These are phyloP conservation scores for Hassar affinis DNA, from an alignment of 2,113 vertebrate species.

Conservation along the genomic window DNA sequence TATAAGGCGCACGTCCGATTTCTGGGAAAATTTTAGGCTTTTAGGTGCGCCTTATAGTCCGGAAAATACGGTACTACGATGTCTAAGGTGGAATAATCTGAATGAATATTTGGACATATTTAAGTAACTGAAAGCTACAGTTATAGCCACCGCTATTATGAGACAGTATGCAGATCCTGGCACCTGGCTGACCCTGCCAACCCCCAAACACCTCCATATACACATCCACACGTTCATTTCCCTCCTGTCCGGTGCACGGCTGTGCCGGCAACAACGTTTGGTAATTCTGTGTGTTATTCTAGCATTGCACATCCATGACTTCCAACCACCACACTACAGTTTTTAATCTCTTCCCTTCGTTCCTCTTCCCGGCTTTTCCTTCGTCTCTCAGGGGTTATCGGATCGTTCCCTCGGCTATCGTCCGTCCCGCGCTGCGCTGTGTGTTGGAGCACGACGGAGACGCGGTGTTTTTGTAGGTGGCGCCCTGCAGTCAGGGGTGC, in stretches of 20 bases:
- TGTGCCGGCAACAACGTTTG: background rate
- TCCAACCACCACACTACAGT: background rate
- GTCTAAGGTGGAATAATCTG: background rate
- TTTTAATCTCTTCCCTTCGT: constrained; percentile 1
- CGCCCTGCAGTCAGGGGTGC: constrained; percentile 25
- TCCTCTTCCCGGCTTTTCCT: background rate
- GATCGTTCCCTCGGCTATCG: background rate
- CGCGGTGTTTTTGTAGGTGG: background rate
- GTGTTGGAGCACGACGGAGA: background rate
- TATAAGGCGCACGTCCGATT: too few relatives aligned
- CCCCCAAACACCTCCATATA: constrained; percentile 66
- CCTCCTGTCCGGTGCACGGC: background rate
- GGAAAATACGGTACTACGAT: too few relatives aligned
- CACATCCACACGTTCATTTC: constrained; percentile 5
- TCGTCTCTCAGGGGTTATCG: constrained; percentile 5
- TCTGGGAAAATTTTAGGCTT: too few relatives aligned
- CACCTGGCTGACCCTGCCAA: constrained; percentile 64
- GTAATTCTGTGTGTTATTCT: background rate
- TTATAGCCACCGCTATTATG: constrained; percentile 48
- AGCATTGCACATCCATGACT: background rate
- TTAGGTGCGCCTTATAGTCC: too few relatives aligned
- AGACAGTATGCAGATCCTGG: constrained; percentile 64
- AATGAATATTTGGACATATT: background rate
- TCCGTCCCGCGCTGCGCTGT: constrained; percentile 1
- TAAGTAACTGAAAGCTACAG: background rate